A percentile compares a stretch with the other conserved stretches of the same genome.
Evolutionary conservation across 2,888 invertebrate genomes (phyloP).

Genomic region (Lydus trimaculatus): DNA sequence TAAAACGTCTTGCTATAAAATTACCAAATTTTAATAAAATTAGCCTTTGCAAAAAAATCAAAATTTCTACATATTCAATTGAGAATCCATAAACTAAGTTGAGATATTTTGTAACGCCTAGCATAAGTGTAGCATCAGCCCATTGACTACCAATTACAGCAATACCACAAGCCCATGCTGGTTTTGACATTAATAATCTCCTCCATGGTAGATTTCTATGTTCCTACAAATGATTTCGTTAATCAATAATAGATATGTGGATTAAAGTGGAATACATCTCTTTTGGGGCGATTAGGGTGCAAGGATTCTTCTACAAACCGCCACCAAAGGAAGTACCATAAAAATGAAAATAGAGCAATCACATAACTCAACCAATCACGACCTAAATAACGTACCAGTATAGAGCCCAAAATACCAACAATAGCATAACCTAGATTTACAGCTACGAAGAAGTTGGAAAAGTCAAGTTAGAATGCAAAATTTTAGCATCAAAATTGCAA

Average conservation of each 20-base stretch:
- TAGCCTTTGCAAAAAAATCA: neutral
- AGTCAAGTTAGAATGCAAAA: neutral
- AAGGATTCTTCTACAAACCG: conserved; percentile 65
- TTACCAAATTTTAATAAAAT: neutral
- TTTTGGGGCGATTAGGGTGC: conserved; percentile 58
- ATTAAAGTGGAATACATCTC: conserved; percentile 51
- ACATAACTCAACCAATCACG: conserved; percentile 65
- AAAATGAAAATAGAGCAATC: conserved; percentile 60
- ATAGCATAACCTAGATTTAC: conserved; percentile 66
- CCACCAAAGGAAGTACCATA: conserved; percentile 67
- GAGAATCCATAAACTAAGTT: conserved; percentile 68
- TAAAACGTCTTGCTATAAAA: conserved; percentile 63
- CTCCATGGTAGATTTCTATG: conserved; percentile 64
- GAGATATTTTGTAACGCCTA: conserved; percentile 67
- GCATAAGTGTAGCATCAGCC: conserved; percentile 67
- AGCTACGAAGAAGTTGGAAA: conserved; percentile 54
- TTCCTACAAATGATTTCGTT: conserved; percentile 47
- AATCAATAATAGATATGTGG: neutral
- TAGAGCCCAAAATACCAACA: conserved; percentile 64
- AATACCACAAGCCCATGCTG: conserved; percentile 67
- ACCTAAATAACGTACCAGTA: conserved; percentile 63
- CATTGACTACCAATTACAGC: conserved; percentile 68
- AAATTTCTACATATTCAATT: conserved; percentile 64
- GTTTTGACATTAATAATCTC: conserved; percentile 63
- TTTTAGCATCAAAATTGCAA: neutral